Base-by-base conservation (phyloP, 2,888 invertebrate genomes). In the Ethmia dodecea region DNA sequence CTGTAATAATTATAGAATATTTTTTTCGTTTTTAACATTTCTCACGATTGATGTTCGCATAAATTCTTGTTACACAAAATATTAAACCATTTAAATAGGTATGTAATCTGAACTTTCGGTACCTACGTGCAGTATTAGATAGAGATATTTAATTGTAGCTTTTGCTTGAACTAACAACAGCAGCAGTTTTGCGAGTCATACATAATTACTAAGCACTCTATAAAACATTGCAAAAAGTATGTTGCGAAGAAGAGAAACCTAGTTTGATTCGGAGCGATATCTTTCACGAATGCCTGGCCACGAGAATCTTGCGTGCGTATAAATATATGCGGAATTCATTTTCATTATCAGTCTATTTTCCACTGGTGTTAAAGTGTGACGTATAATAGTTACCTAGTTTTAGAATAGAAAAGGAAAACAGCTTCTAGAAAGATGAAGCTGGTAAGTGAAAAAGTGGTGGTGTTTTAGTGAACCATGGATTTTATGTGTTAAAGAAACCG, bases 291-390 rank as follows among this genome's bases (percentile, higher is more conserved):
- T 84, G 80, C 80, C 68, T 83, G 78, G 64, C 60, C 70, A 75
- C 70, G 50, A 52, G 38, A 40, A 59, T 48, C 58, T 76, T 53
- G 81, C 84, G 77, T 84, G 83, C 67, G 55, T 86, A 86, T 86
- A 86, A 84, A 84, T 84, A 65, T 78, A 84, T 79, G 77, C 78
- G 83, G 83, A 78, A 84, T 86, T 84, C 80, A 76, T 67, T 86
- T 84, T 86, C 84, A 84, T 80, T 84, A 78, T 68, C 72, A 86
- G 81, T 86, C 53, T 62, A 65, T 73, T 75, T 76, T 77, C 68
- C 60, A 69, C 60, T 60, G 61, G 69, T 75, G 74, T 45, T 55
- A 61, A 56, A 66, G 69, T 66, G 80, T 81, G 75, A 78, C 80
- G 83, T 76, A 63, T 57, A 42, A 60, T 36, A 50, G 56, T 55